phyloP scores from a whole-genome alignment of 2,113 vertebrate species.

The Callipepla californica region DNA sequence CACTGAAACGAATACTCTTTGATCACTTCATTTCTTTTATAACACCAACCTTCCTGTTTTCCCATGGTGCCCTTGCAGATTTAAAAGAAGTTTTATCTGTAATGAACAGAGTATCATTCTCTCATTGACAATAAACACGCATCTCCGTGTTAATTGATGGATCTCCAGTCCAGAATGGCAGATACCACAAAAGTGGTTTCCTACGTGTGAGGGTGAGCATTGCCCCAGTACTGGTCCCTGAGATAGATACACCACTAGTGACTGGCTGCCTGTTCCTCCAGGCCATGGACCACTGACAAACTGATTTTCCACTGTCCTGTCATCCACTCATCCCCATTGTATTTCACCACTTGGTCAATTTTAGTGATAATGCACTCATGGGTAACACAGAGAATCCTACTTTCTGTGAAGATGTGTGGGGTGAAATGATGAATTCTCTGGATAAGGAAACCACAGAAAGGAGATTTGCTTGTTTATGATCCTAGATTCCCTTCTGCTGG shows the following conservation, averaged over 20 bases:
- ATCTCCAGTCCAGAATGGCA: background rate
- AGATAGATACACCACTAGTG: background rate
- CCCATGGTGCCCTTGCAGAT: background rate
- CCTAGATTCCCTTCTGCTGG: background rate
- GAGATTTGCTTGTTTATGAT: background rate
- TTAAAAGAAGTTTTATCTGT: slow-evolving; percentile 13
- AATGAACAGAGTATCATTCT: background rate
- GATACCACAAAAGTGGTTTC: background rate
- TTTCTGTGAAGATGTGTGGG: background rate
- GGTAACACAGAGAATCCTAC: background rate
- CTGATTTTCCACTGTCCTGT: background rate
- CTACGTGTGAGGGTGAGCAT: background rate
- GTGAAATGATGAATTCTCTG: background rate
- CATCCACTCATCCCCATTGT: background rate
- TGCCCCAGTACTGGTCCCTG: background rate
- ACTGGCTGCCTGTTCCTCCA: background rate
- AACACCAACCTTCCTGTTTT: background rate
- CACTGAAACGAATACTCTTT: slow-evolving; percentile 21
- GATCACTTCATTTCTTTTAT: slow-evolving; percentile 10
- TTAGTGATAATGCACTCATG: background rate
- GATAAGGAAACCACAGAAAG: background rate
- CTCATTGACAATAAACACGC: background rate
- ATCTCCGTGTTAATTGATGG: background rate
- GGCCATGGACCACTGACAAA: background rate
- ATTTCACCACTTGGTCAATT: background rate